Conservation (phyloP, 2,113 vertebrate genomes). For the Plecotus auritus region DNA sequence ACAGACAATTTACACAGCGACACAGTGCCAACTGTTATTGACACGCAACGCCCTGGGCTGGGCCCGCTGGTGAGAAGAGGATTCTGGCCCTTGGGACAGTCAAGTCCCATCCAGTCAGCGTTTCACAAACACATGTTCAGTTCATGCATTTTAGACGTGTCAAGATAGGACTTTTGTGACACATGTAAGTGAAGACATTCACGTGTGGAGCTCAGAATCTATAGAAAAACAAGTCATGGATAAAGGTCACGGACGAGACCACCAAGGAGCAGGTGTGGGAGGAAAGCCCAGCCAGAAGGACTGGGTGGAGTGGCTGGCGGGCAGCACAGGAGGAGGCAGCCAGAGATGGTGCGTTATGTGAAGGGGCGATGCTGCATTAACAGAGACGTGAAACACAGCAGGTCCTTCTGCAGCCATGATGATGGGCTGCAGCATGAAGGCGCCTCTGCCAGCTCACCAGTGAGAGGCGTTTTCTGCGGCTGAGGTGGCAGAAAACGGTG, state of each 20-base stretch:
- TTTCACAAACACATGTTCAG: not conserved
- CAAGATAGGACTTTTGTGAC: not conserved
- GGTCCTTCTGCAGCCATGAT: rapidly evolving
- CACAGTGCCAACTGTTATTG: not conserved
- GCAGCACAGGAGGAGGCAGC: not conserved
- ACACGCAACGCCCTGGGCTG: not conserved
- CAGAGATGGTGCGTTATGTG: not conserved
- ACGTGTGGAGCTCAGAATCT: not conserved
- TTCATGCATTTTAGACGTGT: not conserved
- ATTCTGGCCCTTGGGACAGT: not conserved
- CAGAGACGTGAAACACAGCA: not conserved
- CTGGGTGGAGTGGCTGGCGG: not conserved
- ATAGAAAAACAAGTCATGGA: not conserved
- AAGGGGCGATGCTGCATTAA: not conserved
- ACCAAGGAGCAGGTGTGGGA: not conserved
- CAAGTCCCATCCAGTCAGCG: not conserved
- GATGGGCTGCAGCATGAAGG: not conserved
- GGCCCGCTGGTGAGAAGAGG: not conserved
- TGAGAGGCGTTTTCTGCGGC: not conserved
- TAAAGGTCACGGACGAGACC: not conserved
- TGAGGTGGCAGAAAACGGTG: rapidly evolving
- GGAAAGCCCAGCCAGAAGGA: not conserved
- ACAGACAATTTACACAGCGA: not conserved
- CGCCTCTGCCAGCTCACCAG: not conserved
- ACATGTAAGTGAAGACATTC: not conserved